Conservation (phyloP, 2,113 vertebrate species). For the Lipotes vexillifer region DNA sequence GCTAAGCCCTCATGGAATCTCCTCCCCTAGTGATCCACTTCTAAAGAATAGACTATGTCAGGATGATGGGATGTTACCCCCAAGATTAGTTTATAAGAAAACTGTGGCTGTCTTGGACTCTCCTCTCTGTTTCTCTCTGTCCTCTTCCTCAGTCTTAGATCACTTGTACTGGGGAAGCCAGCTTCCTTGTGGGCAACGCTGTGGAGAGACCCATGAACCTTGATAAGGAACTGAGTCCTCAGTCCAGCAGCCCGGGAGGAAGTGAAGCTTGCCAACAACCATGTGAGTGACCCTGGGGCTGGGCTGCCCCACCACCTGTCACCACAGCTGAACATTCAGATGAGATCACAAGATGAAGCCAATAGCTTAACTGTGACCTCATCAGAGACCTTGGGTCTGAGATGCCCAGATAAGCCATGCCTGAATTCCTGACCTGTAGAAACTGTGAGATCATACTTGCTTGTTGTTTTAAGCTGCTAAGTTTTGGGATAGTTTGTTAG, state of each 20-base stretch:
- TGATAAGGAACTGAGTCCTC: not conserved
- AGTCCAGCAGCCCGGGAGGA: not conserved
- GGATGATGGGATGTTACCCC: not conserved
- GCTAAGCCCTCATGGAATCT: not conserved
- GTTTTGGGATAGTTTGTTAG: not conserved
- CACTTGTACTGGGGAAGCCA: not conserved
- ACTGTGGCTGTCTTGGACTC: not conserved
- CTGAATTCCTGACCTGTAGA: not conserved
- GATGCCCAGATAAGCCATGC: not conserved
- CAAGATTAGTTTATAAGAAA: not conserved
- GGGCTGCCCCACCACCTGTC: not conserved
- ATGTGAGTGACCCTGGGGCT: not conserved
- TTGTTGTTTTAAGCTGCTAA: not conserved
- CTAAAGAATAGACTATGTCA: not conserved
- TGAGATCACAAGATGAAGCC: not conserved
- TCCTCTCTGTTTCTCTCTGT: not conserved
- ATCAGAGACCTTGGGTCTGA: not conserved
- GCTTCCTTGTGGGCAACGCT: not conserved
- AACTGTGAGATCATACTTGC: not conserved
- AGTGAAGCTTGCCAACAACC: not conserved
- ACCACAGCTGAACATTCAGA: not conserved
- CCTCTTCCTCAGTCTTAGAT: not conserved
- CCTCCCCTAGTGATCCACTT: not conserved
- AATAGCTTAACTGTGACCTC: not conserved
- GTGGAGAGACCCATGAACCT: not conserved